A percentile compares a stretch with the other conserved stretches of the same genome.
Conservation (phyloP, 2,797 vertebrate genomes). For the Molossus alvarezi region DNA sequence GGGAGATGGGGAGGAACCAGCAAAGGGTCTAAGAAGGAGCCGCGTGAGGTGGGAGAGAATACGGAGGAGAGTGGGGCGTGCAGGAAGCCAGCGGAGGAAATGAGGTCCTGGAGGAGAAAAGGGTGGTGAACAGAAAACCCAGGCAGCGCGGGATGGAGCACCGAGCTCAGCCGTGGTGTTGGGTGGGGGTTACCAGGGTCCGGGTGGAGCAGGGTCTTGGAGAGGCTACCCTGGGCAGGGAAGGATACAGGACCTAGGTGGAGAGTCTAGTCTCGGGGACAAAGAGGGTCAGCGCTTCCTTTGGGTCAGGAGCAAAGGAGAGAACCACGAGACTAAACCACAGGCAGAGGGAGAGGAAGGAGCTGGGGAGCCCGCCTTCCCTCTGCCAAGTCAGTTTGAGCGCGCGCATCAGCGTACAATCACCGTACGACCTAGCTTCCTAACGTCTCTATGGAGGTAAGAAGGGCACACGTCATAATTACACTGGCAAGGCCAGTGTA, state of each 20-base stretch:
- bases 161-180: background rate
- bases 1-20: background rate
- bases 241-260: rapidly evolving
- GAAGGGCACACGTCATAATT: background rate
- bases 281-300: background rate
- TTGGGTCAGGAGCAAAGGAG: background rate
- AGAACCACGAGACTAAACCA: background rate
- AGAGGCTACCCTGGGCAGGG: background rate
- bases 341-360: background rate
- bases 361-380: background rate
- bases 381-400: background rate
- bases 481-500: background rate
- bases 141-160: rapidly evolving
- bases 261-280: background rate
- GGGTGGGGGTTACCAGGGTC: background rate
- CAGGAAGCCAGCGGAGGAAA: background rate
- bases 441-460: background rate
- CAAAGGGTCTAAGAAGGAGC: background rate
- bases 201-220: background rate
- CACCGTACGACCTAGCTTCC: background rate
- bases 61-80: background rate
- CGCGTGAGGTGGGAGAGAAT: background rate
- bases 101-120: background rate
- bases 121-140: too few relatives aligned
- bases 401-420: background rate